phyloP scores from a whole-genome alignment of 2,113 vertebrate genomes.

The Centropristis striata region DNA sequence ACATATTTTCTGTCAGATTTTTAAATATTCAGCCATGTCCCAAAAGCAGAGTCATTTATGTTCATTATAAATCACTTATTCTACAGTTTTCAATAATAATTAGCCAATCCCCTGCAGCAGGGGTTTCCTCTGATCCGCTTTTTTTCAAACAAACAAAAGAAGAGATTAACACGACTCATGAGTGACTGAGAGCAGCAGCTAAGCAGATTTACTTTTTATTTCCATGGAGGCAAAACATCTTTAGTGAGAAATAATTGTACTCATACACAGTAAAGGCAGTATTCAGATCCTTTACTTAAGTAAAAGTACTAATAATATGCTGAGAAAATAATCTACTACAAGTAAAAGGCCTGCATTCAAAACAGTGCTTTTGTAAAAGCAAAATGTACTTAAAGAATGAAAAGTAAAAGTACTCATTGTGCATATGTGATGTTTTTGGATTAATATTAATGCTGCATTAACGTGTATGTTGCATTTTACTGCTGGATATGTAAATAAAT shows the following conservation, averaged over 20 bases:
- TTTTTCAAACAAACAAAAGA: conserved; percentile 50
- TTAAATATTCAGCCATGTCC: background rate
- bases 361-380: too few species aligned
- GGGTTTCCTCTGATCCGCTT: conserved; percentile 12
- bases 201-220: conserved; percentile 67
- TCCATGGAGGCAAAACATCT: conserved; percentile 36
- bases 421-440: background rate
- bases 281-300: background rate
- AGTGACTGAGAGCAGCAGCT: conserved; percentile 48
- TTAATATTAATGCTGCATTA: background rate
- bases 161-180: conserved; percentile 60
- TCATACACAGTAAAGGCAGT: background rate
- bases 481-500: background rate
- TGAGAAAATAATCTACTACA: background rate
- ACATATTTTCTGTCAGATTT: background rate
- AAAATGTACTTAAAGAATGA: background rate
- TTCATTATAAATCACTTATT: conserved; percentile 32
- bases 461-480: background rate
- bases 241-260: conserved; percentile 31
- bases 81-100: conserved; percentile 26
- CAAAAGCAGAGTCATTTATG: conserved; percentile 19
- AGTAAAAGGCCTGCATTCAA: background rate
- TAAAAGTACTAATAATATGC: background rate
- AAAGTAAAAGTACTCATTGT: background rate
- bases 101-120: conserved; percentile 12